phyloP scores from a whole-genome alignment of 64 coral and sea anemone genomes.

The Orbicella faveolata region DNA sequence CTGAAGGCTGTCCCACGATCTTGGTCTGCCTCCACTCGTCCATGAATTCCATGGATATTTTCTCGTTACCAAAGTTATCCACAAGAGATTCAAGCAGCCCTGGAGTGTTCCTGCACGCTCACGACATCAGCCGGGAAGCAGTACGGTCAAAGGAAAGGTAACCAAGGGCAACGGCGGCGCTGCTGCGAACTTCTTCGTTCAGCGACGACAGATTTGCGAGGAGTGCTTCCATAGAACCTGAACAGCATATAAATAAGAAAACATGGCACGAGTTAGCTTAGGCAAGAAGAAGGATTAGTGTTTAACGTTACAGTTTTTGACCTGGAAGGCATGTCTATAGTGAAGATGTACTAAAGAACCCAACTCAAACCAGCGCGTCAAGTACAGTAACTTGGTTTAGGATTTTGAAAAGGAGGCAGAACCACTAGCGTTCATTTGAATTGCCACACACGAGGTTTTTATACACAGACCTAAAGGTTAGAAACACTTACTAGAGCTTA shows the following conservation, averaged over 20 bases:
- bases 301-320: no score
- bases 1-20: conserved; percentile 84
- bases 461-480: no score
- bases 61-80: conserved; percentile 78
- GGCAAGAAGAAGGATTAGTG: neutral
- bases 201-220: conserved; percentile 73
- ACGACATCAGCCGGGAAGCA: conserved; percentile 84
- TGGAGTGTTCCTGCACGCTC: conserved; percentile 90
- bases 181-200: conserved; percentile 87
- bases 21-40: conserved; percentile 89
- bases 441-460: no score
- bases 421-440: no score
- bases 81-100: conserved; percentile 76
- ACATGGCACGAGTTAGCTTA: neutral
- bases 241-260: neutral
- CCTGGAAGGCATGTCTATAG: no score
- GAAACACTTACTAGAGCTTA: no score
- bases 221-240: conserved; percentile 82
- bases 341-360: no score
- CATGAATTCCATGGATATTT: conserved; percentile 93
- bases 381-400: no score
- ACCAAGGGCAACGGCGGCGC: conserved; percentile 92
- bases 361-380: no score
- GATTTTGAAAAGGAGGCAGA: no score
- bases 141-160: conserved; percentile 94